Conservation (phyloP, 37 sponge, comb jelly and placozoan species). For the Spongilla lacustris region DNA sequence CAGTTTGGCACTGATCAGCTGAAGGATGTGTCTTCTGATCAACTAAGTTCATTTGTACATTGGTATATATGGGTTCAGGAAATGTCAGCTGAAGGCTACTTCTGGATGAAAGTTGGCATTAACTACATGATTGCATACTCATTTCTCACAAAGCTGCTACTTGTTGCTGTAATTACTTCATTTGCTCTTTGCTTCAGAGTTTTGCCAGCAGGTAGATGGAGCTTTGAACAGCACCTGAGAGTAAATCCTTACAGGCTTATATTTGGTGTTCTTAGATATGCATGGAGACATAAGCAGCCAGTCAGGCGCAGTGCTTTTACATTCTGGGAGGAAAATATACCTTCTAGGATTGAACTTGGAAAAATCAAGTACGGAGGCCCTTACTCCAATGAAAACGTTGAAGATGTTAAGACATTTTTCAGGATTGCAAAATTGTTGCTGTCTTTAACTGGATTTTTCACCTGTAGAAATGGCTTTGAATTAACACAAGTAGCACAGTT, state of each 20-base stretch:
- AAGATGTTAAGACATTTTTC: conserved; percentile 28
- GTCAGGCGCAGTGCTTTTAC: conserved; percentile 16
- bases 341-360: conserved; percentile 10
- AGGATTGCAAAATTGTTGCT: not conserved
- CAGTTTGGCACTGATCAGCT: not conserved
- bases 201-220: not conserved
- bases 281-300: conserved; percentile 12
- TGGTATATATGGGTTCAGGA: not conserved
- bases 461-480: not conserved
- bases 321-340: conserved; percentile 17
- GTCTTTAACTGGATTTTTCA: not conserved
- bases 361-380: conserved; percentile 26
- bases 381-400: conserved; percentile 24
- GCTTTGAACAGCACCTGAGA: not conserved
- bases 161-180: not conserved
- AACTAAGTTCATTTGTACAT: not conserved
- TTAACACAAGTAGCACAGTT: not conserved
- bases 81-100: not conserved
- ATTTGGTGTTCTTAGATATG: conserved; percentile 5
- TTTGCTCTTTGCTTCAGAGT: not conserved
- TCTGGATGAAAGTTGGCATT: not conserved
- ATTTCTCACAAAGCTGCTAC: not conserved
- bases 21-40: not conserved
- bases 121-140: not conserved
- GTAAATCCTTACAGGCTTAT: conserved; percentile 8